Base-by-base conservation (phyloP, 2,113 vertebrate species). In the Upupa epops region DNA sequence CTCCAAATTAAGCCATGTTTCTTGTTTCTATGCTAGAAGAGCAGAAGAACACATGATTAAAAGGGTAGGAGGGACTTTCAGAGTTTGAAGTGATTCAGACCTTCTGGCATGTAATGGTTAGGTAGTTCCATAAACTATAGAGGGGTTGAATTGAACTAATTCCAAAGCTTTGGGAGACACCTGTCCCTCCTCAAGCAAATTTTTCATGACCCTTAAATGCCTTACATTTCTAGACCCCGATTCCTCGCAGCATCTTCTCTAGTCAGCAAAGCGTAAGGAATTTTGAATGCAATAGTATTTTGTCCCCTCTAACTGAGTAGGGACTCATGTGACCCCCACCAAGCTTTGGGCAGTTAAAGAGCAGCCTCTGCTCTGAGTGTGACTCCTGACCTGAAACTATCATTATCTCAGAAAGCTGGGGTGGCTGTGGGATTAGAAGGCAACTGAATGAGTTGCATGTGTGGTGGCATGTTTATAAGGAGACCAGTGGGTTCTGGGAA, bases 401-500 rank as follows among this genome's bases (percentile, higher is more conserved):
- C 22, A 6, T 29, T 26, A 5, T 3, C 77, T 28, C 45, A 21
- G 73, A 8, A 1, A 8, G 0, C 3, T 3, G 51, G 36, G 28
- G 17, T 55, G 75, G 63, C 75, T 69, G 75, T 36, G 82, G 15
- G 32, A 0, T 1, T 6, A 14, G 64, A 5, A 16, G 28, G 22
- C 61, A 32, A n/a, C 31, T 29, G 17, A 12, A 3, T 3, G 32
- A 36, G 2, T 3, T 72, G 40, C 22, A 7, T 1, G 2, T 19
- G 56, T 3, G 18, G 37, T 18, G 51, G 3, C 1, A 18, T 29
- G 29, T 2, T 24, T 21, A 0, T 9, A 3, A 29, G 37, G 26
- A 55, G 37, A 3, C 1, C 0, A 0, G 26, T 0, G 8, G 11
- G 5, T 1, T 5, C 0, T 29, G 13, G 63, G 0, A 18, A 1